phyloP scores from a whole-genome alignment of 1,140 invertebrate genomes.

The Manduca sexta region DNA sequence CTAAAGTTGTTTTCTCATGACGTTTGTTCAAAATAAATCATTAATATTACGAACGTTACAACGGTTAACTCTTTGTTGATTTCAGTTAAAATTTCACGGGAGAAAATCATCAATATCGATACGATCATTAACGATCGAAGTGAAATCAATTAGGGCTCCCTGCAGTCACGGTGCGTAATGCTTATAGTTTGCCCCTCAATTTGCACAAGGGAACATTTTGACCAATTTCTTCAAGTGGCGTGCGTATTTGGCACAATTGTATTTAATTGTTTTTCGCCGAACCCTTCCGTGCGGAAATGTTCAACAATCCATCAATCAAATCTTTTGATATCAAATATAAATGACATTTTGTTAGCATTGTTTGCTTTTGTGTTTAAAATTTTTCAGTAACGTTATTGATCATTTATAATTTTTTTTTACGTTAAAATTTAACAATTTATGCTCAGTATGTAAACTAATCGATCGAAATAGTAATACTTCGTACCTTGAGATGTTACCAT shows the following conservation, averaged over 20 bases:
- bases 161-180: constrained; percentile 23
- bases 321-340: constrained; percentile 21
- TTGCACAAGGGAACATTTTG: constrained; percentile 22
- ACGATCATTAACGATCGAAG: constrained; percentile 59
- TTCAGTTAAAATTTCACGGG: constrained; percentile 24
- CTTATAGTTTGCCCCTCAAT: constrained; percentile 38
- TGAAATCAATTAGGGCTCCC: constrained; percentile 37
- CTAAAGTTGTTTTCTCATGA: constrained; percentile 24
- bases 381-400: constrained; percentile 35
- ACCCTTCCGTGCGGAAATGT: constrained; percentile 34
- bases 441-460: too few relatives aligned
- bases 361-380: constrained; percentile 17
- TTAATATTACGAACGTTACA: not conserved
- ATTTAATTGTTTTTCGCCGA: constrained; percentile 47
- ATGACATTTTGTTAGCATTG: constrained; percentile 16
- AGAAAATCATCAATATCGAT: constrained; percentile 35
- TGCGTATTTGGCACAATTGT: constrained; percentile 47
- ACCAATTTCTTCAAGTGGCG: constrained; percentile 18
- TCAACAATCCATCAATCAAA: constrained; percentile 52
- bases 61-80: constrained; percentile 48
- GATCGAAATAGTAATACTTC: too few relatives aligned
- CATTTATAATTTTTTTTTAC: constrained; percentile 5
- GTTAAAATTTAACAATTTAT: not conserved
- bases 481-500: too few relatives aligned
- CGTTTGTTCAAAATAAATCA: constrained; percentile 7